Evolutionary conservation across 2,888 invertebrate genomes (phyloP).

Genomic region (Chaitophorus viminalis): DNA sequence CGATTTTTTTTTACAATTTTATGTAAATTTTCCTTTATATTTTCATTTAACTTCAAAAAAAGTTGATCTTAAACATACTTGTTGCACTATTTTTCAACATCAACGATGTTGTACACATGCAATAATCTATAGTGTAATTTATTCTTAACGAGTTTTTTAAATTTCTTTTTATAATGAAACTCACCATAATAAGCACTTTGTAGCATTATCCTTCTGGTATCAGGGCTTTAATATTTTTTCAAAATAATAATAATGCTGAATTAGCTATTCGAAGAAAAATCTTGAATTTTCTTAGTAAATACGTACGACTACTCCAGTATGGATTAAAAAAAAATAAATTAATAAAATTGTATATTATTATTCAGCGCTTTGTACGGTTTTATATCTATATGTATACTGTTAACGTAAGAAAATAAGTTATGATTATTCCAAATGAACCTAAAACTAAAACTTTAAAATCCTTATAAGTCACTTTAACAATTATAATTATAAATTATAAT

Average conservation of each 20-base stretch:
- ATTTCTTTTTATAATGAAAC: neutral
- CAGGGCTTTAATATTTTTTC: too few relatives aligned
- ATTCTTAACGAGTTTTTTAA: neutral
- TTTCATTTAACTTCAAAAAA: neutral
- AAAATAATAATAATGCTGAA: too few relatives aligned
- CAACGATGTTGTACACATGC: neutral
- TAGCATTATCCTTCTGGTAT: neutral
- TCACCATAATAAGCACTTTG: too few relatives aligned
- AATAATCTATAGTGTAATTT: neutral
- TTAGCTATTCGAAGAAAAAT: too few relatives aligned
- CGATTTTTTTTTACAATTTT: too few relatives aligned
- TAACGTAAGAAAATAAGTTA: neutral
- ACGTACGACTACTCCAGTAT: too few relatives aligned
- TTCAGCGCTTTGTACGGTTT: neutral
- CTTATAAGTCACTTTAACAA: too few relatives aligned
- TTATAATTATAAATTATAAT: too few relatives aligned
- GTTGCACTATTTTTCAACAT: neutral
- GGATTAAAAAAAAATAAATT: neutral
- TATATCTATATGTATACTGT: neutral
- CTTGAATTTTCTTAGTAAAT: too few relatives aligned
- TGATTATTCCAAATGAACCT: neutral
- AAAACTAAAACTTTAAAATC: too few relatives aligned
- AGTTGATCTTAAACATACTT: neutral
- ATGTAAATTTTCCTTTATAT: too few relatives aligned
- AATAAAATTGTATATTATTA: neutral